These are phyloP conservation scores for Scaptomyza pallida DNA, from an alignment of 1,140 invertebrate species.

Conservation along the genomic window DNA sequence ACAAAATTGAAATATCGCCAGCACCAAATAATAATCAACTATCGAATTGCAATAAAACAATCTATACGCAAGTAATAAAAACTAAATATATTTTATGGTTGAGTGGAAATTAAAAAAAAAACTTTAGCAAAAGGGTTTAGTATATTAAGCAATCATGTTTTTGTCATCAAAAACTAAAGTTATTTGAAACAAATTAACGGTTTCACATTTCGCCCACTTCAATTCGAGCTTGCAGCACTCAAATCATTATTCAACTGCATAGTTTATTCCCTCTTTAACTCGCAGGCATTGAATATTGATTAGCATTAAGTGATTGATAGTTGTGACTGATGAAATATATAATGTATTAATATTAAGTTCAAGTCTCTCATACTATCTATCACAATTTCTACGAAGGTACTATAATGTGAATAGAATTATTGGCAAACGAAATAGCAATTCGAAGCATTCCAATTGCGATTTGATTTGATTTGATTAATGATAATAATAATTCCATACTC, in stretches of 20 bases:
- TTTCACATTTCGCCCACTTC: no score
- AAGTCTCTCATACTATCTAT: not conserved
- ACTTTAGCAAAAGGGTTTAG: no score
- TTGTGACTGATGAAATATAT: conserved; percentile 29
- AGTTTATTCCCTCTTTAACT: no score
- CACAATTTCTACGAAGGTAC: not conserved
- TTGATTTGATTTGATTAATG: conserved; percentile 15
- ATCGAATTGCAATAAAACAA: conserved; percentile 19
- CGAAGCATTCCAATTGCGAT: not conserved
- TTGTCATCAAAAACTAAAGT: no score
- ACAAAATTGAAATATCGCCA: conserved; percentile 34
- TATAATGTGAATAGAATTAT: not conserved
- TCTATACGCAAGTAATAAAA: not conserved
- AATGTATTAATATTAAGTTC: conserved; percentile 29
- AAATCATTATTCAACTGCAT: no score
- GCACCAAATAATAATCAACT: conserved; percentile 27
- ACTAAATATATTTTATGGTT: conserved; percentile 4
- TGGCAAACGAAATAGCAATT: not conserved
- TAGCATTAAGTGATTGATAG: conserved; percentile 39
- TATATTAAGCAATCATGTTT: no score
- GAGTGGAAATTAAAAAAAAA: not conserved
- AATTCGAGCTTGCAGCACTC: no score
- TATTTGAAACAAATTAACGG: no score
- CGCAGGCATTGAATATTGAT: not conserved
- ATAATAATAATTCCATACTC: conserved; percentile 11